These are phyloP conservation scores for Celastrina argiolus DNA, from an alignment of 2,888 invertebrate genomes.

Conservation along the genomic window DNA sequence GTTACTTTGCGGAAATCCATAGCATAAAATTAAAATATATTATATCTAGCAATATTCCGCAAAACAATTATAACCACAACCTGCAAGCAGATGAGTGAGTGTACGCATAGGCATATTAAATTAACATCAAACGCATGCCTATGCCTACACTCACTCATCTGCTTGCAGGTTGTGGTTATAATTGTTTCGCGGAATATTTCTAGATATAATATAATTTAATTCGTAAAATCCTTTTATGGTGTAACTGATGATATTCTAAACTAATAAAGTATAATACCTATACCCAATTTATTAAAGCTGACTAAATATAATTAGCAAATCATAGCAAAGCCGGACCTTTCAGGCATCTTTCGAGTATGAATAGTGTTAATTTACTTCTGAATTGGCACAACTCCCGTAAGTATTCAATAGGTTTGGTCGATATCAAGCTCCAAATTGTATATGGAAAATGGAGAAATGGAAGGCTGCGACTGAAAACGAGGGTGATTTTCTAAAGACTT, in stretches of 20 bases:
- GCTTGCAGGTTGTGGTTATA: too few species aligned
- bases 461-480: slow-evolving; percentile 62
- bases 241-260: neutral
- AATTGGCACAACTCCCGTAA: slow-evolving; percentile 58
- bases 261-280: neutral
- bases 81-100: too few species aligned
- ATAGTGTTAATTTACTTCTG: slow-evolving; percentile 68
- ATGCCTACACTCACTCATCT: too few species aligned
- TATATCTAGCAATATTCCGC: too few species aligned
- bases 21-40: too few species aligned
- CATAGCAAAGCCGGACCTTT: slow-evolving; percentile 37
- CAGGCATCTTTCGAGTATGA: slow-evolving; percentile 42
- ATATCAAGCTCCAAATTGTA: slow-evolving; percentile 53
- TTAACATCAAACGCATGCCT: too few species aligned
- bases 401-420: slow-evolving; percentile 61
- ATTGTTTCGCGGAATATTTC: too few species aligned
- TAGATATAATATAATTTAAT: too few species aligned
- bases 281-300: slow-evolving; percentile 14
- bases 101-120: too few species aligned
- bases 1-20: too few species aligned
- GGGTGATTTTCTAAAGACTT: slow-evolving; percentile 74
- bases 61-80: too few species aligned
- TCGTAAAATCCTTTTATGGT: too few species aligned
- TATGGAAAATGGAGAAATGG: slow-evolving; percentile 72
- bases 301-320: slow-evolving; percentile 32